These are phyloP conservation scores for Epirrhoe tristata DNA, from an alignment of 2,888 invertebrate species.

Conservation along the genomic window DNA sequence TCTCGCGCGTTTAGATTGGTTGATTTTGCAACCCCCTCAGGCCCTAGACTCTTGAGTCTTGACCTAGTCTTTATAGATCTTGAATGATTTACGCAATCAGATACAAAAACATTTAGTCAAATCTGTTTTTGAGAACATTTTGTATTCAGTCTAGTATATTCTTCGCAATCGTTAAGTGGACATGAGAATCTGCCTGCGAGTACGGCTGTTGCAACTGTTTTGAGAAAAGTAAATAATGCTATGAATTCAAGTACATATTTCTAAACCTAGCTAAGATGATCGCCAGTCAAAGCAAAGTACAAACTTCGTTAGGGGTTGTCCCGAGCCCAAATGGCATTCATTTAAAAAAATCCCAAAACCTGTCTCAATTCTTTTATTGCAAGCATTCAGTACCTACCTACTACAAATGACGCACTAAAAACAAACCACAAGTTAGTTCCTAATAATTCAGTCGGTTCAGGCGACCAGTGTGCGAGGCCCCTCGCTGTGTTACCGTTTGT, in stretches of 20 bases:
- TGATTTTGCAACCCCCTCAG: background rate
- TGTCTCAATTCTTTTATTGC: background rate
- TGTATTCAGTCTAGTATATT: no score
- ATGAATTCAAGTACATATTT: no score
- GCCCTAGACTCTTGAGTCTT: background rate
- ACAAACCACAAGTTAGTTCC: constrained; percentile 52
- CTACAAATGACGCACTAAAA: constrained; percentile 51
- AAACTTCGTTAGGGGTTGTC: no score
- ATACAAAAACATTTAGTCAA: no score
- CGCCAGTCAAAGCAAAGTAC: no score
- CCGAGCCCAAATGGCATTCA: no score
- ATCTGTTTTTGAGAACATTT: no score
- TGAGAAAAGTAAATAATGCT: no score
- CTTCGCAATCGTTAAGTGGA: no score
- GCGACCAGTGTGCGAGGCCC: constrained; percentile 45
- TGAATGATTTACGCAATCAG: background rate
- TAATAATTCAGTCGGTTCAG: constrained; percentile 51
- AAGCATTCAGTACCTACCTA: constrained; percentile 1
- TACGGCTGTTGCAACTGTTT: no score
- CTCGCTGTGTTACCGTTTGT: constrained; percentile 31
- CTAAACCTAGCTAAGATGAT: no score
- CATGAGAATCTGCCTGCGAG: no score
- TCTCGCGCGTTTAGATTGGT: background rate
- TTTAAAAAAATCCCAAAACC: background rate
- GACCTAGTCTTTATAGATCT: background rate